phyloP scores from a whole-genome alignment of 2,113 vertebrate genomes.

The Corythornis madagascariensis region DNA sequence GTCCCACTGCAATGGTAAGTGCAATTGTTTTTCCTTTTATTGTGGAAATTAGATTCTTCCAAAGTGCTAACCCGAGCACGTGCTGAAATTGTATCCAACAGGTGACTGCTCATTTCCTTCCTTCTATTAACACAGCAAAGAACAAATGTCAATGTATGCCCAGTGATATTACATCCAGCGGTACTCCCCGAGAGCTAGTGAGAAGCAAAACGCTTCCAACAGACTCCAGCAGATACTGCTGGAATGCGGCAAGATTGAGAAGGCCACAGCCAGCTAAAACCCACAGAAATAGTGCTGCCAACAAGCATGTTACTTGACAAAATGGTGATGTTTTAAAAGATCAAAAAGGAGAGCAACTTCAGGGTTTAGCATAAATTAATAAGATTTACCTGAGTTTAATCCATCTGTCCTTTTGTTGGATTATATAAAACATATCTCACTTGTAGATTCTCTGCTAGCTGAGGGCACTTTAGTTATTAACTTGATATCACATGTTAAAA shows the following conservation, averaged over 20 bases:
- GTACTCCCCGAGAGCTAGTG: neutral
- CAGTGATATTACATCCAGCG: neutral
- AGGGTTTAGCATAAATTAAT: slow-evolving; percentile 28
- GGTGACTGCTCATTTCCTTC: slow-evolving; percentile 26
- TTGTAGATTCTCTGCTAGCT: slow-evolving; percentile 72
- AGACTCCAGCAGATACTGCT: neutral
- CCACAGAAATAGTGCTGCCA: neutral
- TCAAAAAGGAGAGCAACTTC: slow-evolving; percentile 18
- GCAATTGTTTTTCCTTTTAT: neutral
- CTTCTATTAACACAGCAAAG: neutral
- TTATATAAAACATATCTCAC: slow-evolving; percentile 61
- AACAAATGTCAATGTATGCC: neutral
- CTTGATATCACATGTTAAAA: slow-evolving; percentile 75
- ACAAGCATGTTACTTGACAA: neutral
- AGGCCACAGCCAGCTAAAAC: neutral
- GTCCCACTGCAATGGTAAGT: neutral
- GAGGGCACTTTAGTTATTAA: slow-evolving; percentile 80
- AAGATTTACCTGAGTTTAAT: slow-evolving; percentile 40
- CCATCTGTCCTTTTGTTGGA: slow-evolving; percentile 59
- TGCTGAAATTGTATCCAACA: neutral
- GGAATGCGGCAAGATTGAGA: neutral
- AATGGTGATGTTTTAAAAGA: neutral
- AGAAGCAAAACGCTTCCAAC: neutral
- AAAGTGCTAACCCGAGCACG: neutral
- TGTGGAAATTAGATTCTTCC: neutral